Percentiles rank a stretch among this genome's conserved stretches.
phyloP scores from a whole-genome alignment of 2,113 vertebrate species.

The Euleptes europaea region DNA sequence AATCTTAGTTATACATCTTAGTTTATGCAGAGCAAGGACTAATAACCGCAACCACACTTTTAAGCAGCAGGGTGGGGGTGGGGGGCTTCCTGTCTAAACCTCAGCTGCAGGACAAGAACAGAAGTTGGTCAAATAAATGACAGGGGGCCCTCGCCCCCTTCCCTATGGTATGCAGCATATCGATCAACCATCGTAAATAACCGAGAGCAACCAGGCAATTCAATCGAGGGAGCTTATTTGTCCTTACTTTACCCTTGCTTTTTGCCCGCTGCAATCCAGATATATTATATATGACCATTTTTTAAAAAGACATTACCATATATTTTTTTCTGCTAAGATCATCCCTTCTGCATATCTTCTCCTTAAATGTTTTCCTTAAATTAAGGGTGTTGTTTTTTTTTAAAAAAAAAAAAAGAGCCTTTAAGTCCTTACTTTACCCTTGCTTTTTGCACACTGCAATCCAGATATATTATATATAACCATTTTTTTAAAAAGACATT shows the following conservation, averaged over 20 bases:
- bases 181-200: background rate
- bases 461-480: background rate
- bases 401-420: no score
- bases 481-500: background rate
- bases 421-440: constrained; percentile 17
- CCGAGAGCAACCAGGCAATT: background rate
- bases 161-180: background rate
- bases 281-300: background rate
- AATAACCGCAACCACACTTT: background rate
- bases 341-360: background rate
- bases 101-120: background rate
- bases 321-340: background rate
- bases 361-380: no score
- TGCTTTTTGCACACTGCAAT: constrained; percentile 11
- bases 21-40: background rate
- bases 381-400: no score
- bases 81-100: background rate
- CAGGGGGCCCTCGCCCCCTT: background rate
- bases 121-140: constrained; percentile 4
- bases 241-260: constrained; percentile 15
- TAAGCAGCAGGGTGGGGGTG: background rate
- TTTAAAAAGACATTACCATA: background rate
- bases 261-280: constrained; percentile 4
- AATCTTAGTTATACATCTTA: background rate
- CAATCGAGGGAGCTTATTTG: background rate